Evolutionary conservation across 2,113 vertebrate species (phyloP).

Genomic region (Tyto alba): DNA sequence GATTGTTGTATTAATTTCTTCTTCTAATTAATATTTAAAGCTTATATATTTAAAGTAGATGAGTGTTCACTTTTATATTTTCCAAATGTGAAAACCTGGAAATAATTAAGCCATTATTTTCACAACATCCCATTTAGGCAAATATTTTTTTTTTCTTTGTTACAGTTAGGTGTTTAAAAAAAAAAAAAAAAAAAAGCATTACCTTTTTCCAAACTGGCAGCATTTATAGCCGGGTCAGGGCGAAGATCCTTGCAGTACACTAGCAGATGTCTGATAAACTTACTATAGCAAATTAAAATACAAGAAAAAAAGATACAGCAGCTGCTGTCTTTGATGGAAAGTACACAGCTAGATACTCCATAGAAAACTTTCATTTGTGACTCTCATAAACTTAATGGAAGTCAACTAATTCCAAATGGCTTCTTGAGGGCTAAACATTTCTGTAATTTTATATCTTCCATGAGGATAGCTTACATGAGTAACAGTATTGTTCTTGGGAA

Average conservation of each 20-base stretch:
- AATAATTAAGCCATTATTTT: background rate
- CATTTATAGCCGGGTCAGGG: background rate
- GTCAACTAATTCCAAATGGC: background rate
- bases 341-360: background rate
- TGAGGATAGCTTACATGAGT: background rate
- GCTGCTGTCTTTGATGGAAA: background rate
- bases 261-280: background rate
- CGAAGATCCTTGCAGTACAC: background rate
- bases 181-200: no score
- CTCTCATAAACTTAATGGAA: background rate
- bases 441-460: background rate
- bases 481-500: background rate
- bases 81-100: background rate
- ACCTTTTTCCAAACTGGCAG: background rate
- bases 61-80: background rate
- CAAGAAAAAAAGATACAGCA: background rate
- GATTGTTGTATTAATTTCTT: background rate
- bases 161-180: background rate
- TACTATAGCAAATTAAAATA: background rate
- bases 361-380: background rate
- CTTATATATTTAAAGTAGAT: background rate
- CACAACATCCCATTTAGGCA: background rate
- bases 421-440: background rate
- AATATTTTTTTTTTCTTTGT: background rate
- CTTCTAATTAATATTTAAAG: background rate